These are phyloP conservation scores for Drosophila acutilabella DNA, from an alignment of 2,888 invertebrate genomes.

Conservation along the genomic window DNA sequence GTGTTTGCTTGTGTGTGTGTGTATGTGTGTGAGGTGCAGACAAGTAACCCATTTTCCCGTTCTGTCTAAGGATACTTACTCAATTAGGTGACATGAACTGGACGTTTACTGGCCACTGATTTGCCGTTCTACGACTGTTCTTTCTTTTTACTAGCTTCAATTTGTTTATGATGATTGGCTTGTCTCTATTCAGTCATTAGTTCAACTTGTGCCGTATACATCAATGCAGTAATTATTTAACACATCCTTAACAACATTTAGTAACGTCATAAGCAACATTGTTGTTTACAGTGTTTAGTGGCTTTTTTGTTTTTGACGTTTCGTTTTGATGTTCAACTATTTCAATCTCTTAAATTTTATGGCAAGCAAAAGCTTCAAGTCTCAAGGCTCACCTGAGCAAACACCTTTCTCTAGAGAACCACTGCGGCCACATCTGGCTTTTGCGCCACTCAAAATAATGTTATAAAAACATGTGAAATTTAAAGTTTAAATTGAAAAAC, in stretches of 20 bases:
- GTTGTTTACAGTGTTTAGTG: background rate
- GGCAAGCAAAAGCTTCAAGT: constrained; percentile 25
- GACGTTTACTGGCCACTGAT: constrained; percentile 58
- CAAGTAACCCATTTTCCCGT: constrained; percentile 16
- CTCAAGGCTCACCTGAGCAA: constrained; percentile 49
- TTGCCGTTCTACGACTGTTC: constrained; percentile 51
- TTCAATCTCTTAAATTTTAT: constrained; percentile 18
- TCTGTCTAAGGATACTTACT: constrained; percentile 61
- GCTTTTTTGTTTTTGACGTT: constrained; percentile 7
- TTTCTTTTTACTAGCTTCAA: constrained; percentile 41
- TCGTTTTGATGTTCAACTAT: too few relatives aligned
- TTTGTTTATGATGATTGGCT: constrained; percentile 59
- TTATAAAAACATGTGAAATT: constrained; percentile 58
- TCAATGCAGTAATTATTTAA: constrained; percentile 14
- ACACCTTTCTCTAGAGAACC: constrained; percentile 54
- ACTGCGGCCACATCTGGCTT: constrained; percentile 62
- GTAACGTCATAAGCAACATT: background rate
- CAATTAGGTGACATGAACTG: constrained; percentile 73
- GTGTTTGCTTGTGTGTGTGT: constrained; percentile 9
- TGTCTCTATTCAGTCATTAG: constrained; percentile 16
- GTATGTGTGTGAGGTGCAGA: constrained; percentile 16
- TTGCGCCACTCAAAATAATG: constrained; percentile 63
- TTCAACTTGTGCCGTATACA: constrained; percentile 21
- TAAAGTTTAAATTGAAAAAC: constrained; percentile 77
- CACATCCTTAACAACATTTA: background rate